These are phyloP conservation scores for Stichopus horrens DNA, from an alignment of 53 echinoderm and acorn worm genomes.

Conservation along the genomic window DNA sequence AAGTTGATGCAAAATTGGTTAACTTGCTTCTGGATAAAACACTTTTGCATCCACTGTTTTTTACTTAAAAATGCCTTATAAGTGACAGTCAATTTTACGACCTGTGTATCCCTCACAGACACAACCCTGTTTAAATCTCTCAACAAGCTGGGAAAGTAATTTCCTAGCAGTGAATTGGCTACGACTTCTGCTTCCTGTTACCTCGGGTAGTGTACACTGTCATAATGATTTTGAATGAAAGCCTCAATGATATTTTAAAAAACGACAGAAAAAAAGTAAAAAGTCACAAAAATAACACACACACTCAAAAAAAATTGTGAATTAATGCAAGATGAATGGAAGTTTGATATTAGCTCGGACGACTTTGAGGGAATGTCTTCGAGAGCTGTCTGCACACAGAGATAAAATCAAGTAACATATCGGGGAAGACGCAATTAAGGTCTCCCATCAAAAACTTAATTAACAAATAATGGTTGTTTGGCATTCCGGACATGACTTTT, in stretches of 20 bases:
- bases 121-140: background rate
- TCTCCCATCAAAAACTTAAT: conserved; percentile 15
- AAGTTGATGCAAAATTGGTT: too few relatives aligned
- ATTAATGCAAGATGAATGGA: background rate
- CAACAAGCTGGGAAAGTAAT: background rate
- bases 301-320: background rate
- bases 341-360: background rate
- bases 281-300: background rate
- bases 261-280: background rate
- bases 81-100: too few relatives aligned
- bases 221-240: background rate
- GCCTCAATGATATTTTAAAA: background rate
- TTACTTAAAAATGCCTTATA: too few relatives aligned
- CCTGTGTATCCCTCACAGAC: too few relatives aligned
- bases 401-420: background rate
- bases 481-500: background rate
- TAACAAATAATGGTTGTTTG: background rate
- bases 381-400: background rate
- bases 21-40: too few relatives aligned
- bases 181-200: conserved; percentile 10
- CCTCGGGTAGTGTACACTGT: background rate
- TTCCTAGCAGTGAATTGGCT: background rate
- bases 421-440: background rate
- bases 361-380: background rate
- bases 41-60: too few relatives aligned